Conservation (phyloP, 2,113 vertebrate genomes). For the Neotragus moschatus region DNA sequence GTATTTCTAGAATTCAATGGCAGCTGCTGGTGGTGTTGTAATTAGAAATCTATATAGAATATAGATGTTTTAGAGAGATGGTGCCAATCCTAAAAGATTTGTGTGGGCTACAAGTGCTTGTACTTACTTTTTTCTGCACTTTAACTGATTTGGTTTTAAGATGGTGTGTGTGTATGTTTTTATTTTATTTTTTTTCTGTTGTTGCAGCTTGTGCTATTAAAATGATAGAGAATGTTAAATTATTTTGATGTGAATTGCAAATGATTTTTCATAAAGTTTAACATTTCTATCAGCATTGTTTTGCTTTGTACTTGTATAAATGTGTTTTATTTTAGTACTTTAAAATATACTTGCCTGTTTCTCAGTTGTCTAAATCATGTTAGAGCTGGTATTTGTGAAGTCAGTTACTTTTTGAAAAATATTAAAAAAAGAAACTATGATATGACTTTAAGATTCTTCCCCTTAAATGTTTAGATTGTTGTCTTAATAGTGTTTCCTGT, state of each 20-base stretch:
- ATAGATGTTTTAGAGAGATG: slow-evolving; percentile 87
- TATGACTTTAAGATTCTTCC: slow-evolving; percentile 77
- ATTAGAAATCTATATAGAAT: slow-evolving; percentile 88
- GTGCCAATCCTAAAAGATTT: slow-evolving; percentile 90
- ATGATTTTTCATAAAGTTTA: slow-evolving; percentile 90
- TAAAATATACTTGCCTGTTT: slow-evolving; percentile 86
- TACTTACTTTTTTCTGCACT: slow-evolving; percentile 82
- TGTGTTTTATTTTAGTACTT: slow-evolving; percentile 87
- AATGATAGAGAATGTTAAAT: slow-evolving; percentile 92
- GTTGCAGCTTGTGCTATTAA: slow-evolving; percentile 88
- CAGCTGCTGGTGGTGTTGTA: slow-evolving; percentile 86
- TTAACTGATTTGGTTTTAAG: slow-evolving; percentile 83
- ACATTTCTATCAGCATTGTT: slow-evolving; percentile 89
- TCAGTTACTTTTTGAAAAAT: slow-evolving; percentile 91
- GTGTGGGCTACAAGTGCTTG: slow-evolving; percentile 89
- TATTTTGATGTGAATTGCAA: slow-evolving; percentile 89
- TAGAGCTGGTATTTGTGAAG: slow-evolving; percentile 90
- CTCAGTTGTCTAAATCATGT: slow-evolving; percentile 87
- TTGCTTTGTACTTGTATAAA: slow-evolving; percentile 91
- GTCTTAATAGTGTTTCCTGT: slow-evolving; percentile 45
- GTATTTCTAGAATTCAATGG: slow-evolving; percentile 86
- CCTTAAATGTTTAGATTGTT: slow-evolving; percentile 46
- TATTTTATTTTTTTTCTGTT: slow-evolving; percentile 78
- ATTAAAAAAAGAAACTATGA: slow-evolving; percentile 92
- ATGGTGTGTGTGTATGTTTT: slow-evolving; percentile 83